Base-by-base conservation (phyloP, 35 echinoderm and acorn worm genomes). In the Hemicentrotus pulcherrimus region DNA sequence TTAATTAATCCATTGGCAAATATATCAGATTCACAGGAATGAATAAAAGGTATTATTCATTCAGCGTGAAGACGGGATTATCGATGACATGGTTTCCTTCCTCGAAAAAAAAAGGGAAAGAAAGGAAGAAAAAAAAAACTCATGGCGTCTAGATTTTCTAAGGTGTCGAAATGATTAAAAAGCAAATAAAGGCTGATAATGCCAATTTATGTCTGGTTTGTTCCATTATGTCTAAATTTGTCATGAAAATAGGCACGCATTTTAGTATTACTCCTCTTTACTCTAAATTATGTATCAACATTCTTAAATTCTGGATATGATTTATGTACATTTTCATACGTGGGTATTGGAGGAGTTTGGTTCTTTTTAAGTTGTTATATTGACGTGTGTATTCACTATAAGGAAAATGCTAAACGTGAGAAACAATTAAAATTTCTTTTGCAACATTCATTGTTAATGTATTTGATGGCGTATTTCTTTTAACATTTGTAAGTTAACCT, bases 1-100 rank as follows among this genome's bases (percentile, higher is more conserved):
- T 90, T 90, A 90, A 90, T 90, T 90, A 90, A 90, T 94, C 47
- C 92, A 61, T 94, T 18, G 52, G 55, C 47, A 55, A 94, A 94
- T 55, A 94, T 61, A 55, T 61, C 41, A 55, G 32, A 78, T 78
- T 78, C 28, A 78, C 65, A 5, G 65, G 65, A n/a, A 28, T 78
- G 65, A 78, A 78, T 78, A 78, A 78, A 78, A 28, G 65, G 65
- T 78, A 78, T n/a, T 4, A 78, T 78, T 78, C 65, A 78, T 78
- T 78, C 65, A 22, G 4, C 7, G 19, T 78, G 65, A 78, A 78
- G 28, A 78, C 65, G 19, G 28, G 65, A 78, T 78, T n/a, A 78
- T 7, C 1, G 19, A 28, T 78, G 28, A 78, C 65, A 78, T 78
- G 65, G 65, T 78, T 78, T 78, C 65, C 65, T 78, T 0, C 65